Evolutionary conservation across 2,888 invertebrate genomes (phyloP).

Genomic region (Netelia melanura): DNA sequence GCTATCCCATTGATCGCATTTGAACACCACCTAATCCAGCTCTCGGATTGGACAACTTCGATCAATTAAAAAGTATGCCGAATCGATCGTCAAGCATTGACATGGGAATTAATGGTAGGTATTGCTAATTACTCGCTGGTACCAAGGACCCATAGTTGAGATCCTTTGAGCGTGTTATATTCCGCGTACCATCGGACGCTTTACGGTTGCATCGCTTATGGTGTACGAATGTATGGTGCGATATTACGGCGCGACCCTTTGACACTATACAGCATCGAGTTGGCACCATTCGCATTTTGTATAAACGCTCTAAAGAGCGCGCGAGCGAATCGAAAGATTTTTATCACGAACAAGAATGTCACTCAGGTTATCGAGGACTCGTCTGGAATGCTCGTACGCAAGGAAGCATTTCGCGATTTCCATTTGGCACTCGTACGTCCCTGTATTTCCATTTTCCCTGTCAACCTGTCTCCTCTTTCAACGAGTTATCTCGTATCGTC

Average conservation of each 20-base stretch:
- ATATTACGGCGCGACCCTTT: background rate
- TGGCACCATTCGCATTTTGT: background rate
- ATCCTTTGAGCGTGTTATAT: background rate
- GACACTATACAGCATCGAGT: background rate
- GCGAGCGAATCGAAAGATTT: background rate
- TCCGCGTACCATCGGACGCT: background rate
- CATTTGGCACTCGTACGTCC: background rate
- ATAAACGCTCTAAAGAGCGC: background rate
- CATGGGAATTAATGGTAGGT: no score
- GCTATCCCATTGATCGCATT: no score
- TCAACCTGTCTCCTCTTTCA: background rate
- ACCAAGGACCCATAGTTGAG: no score
- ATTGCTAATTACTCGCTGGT: no score
- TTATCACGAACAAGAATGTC: constrained; percentile 3
- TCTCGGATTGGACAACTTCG: no score
- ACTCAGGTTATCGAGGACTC: background rate
- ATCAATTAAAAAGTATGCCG: no score
- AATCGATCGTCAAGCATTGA: no score
- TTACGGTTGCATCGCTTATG: background rate
- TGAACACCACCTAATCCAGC: no score
- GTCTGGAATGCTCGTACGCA: background rate
- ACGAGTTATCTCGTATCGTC: background rate
- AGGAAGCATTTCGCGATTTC: background rate
- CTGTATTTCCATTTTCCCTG: background rate
- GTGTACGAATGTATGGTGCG: background rate